Base-by-base conservation (phyloP, 2,888 invertebrate species). In the Mechanitis messenoides region DNA sequence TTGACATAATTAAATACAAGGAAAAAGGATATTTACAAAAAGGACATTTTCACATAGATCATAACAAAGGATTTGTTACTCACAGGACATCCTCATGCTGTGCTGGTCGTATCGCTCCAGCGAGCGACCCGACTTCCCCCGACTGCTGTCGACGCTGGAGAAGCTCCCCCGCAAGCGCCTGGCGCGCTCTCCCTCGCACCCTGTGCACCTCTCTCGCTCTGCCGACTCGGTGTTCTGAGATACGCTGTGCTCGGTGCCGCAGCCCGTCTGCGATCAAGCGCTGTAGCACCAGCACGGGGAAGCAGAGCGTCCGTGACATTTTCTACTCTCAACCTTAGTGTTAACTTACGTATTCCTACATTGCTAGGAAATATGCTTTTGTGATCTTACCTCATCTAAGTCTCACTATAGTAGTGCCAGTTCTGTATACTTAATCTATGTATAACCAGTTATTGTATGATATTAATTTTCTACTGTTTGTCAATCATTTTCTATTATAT, bases 171-270 rank as follows among this genome's bases (percentile, higher is more conserved):
- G 97, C 86, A 98, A 98, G 90, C 93, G 97, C 55, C 92, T 99
- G 71, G 97, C 97, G 58, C 94, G 99, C 69, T 98, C 98, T 79
- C 99, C 99, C 70, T 99, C 98, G 67, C 98, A 99, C 92, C 99
- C 99, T 42, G 95, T 98, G 35, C 98, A 98, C 83, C 92, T 98
- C 74, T 98, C 98, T 56, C 94, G 98, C 77, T 98, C 98, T 58
- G 98, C 97, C 55, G 98, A 98, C 92, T 97, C 97, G 11, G 71
- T 71, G 58, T 71, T 72, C 66, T 69, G 70, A 69, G 68, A 61
- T 45, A 50, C 66, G 58, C 65, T 53, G 74, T 53, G 74, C 42
- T 46, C 47, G 28, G 38, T 50, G 46, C 35, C 31, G 20, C 3
- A 38, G 6, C 33, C 31, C 4, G n/a, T 45, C 42, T 45, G 55